A percentile compares a stretch with the other conserved stretches of the same genome.
Evolutionary conservation across 2,888 invertebrate species (phyloP).

Genomic region (Rosalia funebris): DNA sequence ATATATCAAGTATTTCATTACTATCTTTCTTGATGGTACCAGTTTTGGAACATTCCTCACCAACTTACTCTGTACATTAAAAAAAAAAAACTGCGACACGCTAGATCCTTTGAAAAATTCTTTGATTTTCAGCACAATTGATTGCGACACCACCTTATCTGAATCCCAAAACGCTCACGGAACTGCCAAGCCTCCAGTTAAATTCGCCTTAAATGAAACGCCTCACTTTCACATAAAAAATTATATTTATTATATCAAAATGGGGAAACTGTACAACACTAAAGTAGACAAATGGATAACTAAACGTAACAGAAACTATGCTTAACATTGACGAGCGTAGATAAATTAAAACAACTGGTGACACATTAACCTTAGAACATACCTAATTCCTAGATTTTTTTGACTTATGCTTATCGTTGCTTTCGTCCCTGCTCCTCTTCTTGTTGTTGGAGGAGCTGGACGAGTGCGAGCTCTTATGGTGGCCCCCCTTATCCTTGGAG

Average conservation of each 20-base stretch:
- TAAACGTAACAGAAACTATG: conserved; percentile 14
- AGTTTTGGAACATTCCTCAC: too few species aligned
- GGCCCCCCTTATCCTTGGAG: conserved; percentile 50
- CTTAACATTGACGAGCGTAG: conserved; percentile 9
- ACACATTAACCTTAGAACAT: not conserved
- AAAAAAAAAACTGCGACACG: too few species aligned
- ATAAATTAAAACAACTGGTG: not conserved
- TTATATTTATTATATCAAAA: conserved; percentile 27
- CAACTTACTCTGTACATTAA: too few species aligned
- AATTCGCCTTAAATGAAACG: too few species aligned
- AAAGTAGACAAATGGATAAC: conserved; percentile 9
- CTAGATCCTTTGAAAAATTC: too few species aligned
- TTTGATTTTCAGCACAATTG: too few species aligned
- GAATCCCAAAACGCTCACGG: too few species aligned
- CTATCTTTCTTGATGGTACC: too few species aligned
- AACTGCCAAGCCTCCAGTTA: too few species aligned
- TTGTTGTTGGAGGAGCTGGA: conserved; percentile 55
- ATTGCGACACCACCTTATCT: too few species aligned
- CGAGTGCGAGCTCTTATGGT: conserved; percentile 35
- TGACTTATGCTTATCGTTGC: conserved; percentile 72
- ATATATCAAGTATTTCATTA: too few species aligned
- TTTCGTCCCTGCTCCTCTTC: conserved; percentile 82
- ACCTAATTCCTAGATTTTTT: conserved; percentile 74
- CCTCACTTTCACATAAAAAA: conserved; percentile 7
- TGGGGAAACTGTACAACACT: conserved; percentile 17